Evolutionary conservation across 2,113 vertebrate species (phyloP).

Genomic region (Epinephelus fuscoguttatus): DNA sequence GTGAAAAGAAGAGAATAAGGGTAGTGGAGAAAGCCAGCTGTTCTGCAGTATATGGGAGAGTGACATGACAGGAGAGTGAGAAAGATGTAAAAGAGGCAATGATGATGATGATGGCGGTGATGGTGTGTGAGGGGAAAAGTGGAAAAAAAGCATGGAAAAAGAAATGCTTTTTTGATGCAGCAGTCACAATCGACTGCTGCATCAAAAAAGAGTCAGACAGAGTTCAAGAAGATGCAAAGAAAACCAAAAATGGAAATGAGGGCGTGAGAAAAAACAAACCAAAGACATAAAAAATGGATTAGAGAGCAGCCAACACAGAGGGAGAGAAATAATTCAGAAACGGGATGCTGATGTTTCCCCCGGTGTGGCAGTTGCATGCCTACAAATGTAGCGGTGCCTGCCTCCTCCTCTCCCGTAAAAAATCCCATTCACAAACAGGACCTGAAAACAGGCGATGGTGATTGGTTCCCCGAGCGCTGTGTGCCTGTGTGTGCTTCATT

Average conservation of each 20-base stretch:
- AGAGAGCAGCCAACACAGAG: slow-evolving; percentile 5
- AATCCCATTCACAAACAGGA: slow-evolving; percentile 83
- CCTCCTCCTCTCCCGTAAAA: slow-evolving; percentile 66
- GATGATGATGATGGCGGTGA: slow-evolving; percentile 1
- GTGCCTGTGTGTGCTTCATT: slow-evolving; percentile 47
- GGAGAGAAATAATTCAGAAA: slow-evolving; percentile 24
- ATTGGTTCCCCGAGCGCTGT: slow-evolving; percentile 74
- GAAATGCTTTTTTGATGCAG: slow-evolving; percentile 22
- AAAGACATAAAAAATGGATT: slow-evolving; percentile 9
- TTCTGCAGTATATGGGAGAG: slow-evolving; percentile 28
- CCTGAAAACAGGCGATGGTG: slow-evolving; percentile 61
- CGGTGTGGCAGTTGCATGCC: slow-evolving; percentile 48
- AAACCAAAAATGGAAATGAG: not conserved
- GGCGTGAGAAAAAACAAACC: not conserved
- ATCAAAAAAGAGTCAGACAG: slow-evolving; percentile 15
- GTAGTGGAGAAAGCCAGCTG: not conserved
- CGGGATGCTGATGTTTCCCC: slow-evolving; percentile 24
- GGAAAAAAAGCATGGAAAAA: not conserved
- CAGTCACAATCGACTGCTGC: slow-evolving; percentile 34
- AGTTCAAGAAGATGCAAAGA: slow-evolving; percentile 31
- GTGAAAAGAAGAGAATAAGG: slow-evolving; percentile 10
- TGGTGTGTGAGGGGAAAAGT: not conserved
- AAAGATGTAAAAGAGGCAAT: slow-evolving; percentile 20
- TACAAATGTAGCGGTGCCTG: slow-evolving; percentile 53
- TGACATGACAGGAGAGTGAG: slow-evolving; percentile 35